phyloP scores from a whole-genome alignment of 2,113 vertebrate species.

The Rhea americana region DNA sequence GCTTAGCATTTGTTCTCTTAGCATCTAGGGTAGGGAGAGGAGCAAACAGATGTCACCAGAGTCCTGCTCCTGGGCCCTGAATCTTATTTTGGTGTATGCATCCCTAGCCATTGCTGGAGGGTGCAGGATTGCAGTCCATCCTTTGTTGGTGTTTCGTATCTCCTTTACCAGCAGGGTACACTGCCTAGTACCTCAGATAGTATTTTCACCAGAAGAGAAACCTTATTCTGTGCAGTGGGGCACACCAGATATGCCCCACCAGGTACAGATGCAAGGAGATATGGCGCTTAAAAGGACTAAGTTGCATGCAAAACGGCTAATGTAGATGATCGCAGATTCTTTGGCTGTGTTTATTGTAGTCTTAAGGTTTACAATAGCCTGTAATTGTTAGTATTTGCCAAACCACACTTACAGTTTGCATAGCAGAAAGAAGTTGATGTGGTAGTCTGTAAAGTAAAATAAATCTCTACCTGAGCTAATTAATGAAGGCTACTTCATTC shows the following conservation, averaged over 20 bases:
- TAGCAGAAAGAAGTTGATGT: neutral
- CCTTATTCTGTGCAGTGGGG: accelerated
- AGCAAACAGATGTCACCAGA: accelerated
- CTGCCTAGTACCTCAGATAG: accelerated
- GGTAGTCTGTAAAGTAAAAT: neutral
- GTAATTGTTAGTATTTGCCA: neutral
- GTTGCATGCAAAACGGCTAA: neutral
- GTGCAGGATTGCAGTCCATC: neutral
- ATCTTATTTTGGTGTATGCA: neutral
- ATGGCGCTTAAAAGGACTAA: neutral
- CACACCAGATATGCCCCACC: neutral
- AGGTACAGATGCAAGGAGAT: neutral
- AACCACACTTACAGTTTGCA: neutral
- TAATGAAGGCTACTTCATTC: neutral
- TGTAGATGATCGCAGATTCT: neutral
- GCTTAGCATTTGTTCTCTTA: neutral
- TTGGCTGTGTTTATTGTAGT: neutral
- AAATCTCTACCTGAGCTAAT: neutral
- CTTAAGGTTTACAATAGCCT: neutral
- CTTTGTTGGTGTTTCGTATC: neutral
- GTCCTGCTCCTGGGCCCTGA: neutral
- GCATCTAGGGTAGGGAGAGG: neutral
- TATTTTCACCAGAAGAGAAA: neutral
- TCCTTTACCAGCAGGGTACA: neutral
- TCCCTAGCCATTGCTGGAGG: neutral